Evolutionary conservation across 1,140 invertebrate genomes (phyloP), one percentile per base, ranked within the genome.

Genomic region (Ceratina japonica): DNA sequence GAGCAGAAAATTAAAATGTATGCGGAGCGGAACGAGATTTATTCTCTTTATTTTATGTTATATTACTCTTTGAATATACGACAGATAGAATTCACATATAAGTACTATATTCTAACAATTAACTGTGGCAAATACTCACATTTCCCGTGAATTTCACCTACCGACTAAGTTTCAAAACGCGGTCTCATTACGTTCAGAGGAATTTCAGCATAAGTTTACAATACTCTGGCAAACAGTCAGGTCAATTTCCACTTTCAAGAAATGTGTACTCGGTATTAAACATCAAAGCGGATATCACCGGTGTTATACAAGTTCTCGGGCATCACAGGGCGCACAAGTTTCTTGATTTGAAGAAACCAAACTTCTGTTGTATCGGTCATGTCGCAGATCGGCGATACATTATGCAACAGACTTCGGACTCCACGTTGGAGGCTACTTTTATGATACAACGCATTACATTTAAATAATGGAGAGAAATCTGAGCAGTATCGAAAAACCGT

Each of bases 351-450:
- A 49, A 58, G 73, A 75, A 75, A 69, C 15, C 12, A 22, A 51
- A 31, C 54, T 54, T 61, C 44, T 61, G 24, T 22, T 20, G 22
- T 69, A 52, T 64, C 12, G 13, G 22, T 18, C 12, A 58, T 76
- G 27, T 58, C 37, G 22, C 62, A 16, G 22, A 69, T 69, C 68
- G 68, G 37, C 18, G 10, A 18, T 58, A n/a, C 16, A 22, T 27
- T 62, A 61, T 71, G 37, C n/a, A 10, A 71, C 71, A 20, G 44
- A 71, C 58, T 31, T 77, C 58, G 62, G 61, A 77, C 58, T 27
- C n/a, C 0, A 44, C 37, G 37, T 44, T 10, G 37, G 5, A 44
- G 10, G 10, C 37, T 44, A 44, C 3, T 44, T 44, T 44, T 44
- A 44, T 44, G 37, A 44, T 44, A 44, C 37, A 44, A 44, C 37